Evolutionary conservation across 1,140 invertebrate genomes (phyloP), one percentile per base, ranked within the genome.

Genomic region (Pogonomyrmex californicus): DNA sequence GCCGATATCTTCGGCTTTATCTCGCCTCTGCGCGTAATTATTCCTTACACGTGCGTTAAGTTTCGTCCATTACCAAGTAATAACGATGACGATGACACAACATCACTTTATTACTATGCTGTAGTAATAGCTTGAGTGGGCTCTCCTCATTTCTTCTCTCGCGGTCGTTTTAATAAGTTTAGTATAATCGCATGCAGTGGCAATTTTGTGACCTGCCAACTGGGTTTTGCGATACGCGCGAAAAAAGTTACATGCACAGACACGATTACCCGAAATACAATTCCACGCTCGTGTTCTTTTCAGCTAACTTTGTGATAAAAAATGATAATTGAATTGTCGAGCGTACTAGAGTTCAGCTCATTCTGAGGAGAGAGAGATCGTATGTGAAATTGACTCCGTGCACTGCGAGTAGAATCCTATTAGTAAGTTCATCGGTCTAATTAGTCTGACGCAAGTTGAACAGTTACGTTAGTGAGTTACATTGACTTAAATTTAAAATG

Each of bases 61-160:
- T 85, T 68, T 56, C 73, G 60, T 85, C 49, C 82, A 82, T 79
- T 81, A 87, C 75, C 83, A 51, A 85, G 87, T 85, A 86, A 91
- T 87, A 90, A 90, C 63, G 60, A 54, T 76, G 36, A 90, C 75
- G 87, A 83, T 73, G 89, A 90, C 88, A 85, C 86, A 86, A 87
- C 85, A 89, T 87, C 81, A 87, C 86, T 89, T 91, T 91, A 92
- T 92, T 91, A 87, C 81, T 58, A 44, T n/a, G 73, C 60, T 58
- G 49, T 49, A 73, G 81, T 91, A 91, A 90, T 91, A 86, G 89
- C 68, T 87, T 65, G 49, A 47, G 54, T 41, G 54, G 41, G 14
- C 44, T 63, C 77, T 47, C 85, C 62, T 75, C 75, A 41, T 79
- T 71, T 30, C 47, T 70, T 47, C 79, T 36, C 65, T 44, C 49